Conservation (phyloP, 2,888 invertebrate species). For the Hypolimnas misippus region DNA sequence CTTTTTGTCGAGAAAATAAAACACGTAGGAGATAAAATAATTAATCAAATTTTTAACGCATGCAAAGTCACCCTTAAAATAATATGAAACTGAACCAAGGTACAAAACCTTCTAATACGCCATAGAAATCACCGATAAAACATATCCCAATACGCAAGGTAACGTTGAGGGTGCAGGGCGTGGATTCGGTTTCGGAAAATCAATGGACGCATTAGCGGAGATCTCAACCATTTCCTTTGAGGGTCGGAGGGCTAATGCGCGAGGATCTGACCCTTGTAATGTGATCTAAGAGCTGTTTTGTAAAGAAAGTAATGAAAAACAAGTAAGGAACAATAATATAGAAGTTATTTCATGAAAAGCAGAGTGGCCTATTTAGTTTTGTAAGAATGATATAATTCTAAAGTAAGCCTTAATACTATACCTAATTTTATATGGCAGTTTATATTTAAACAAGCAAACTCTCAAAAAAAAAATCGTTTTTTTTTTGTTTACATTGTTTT, state of each 20-base stretch:
- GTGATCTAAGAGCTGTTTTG: conserved; percentile 13
- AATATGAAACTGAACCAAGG: background rate
- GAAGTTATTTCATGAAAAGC: no score
- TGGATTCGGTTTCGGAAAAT: conserved; percentile 43
- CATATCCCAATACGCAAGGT: background rate
- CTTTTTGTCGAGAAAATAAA: no score
- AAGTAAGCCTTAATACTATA: no score
- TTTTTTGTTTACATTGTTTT: no score
- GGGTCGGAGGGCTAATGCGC: conserved; percentile 70
- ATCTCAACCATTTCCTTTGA: conserved; percentile 69
- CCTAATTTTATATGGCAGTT: no score
- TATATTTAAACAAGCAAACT: no score
- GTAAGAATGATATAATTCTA: no score
- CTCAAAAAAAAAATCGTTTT: no score
- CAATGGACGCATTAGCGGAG: conserved; percentile 62
- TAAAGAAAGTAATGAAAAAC: conserved; percentile 8
- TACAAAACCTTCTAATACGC: background rate
- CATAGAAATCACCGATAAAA: background rate
- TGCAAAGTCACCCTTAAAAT: no score
- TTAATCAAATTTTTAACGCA: no score
- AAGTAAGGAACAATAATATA: background rate
- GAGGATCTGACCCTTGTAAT: conserved; percentile 53
- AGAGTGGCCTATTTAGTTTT: no score
- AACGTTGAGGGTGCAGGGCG: conserved; percentile 14
- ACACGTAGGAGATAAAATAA: no score